Conservation (phyloP, 2,113 vertebrate genomes). For the Agelaius tricolor region DNA sequence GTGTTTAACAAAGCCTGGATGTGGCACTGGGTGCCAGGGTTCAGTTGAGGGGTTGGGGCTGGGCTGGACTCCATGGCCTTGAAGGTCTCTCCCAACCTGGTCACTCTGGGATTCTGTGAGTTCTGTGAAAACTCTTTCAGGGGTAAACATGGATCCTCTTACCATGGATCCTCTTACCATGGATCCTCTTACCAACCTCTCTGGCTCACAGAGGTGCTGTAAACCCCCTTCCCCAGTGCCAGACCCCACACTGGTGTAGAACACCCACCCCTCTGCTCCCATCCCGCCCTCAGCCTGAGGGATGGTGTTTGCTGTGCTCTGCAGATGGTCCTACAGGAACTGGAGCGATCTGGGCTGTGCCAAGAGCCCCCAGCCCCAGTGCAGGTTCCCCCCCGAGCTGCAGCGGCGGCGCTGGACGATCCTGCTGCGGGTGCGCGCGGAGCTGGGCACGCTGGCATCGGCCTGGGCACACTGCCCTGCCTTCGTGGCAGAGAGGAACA, state of each 20-base stretch:
- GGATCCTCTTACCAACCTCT: neutral
- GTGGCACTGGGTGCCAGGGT: too few relatives aligned
- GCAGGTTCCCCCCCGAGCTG: neutral
- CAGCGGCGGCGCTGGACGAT: neutral
- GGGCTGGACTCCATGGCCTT: too few relatives aligned
- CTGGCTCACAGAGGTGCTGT: neutral
- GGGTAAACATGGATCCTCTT: too few relatives aligned
- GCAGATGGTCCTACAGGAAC: neutral
- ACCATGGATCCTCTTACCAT: too few relatives aligned
- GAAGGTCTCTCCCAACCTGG: too few relatives aligned
- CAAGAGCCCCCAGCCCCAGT: neutral
- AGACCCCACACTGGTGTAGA: too few relatives aligned
- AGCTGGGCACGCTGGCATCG: constrained; percentile 34
- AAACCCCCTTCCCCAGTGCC: neutral
- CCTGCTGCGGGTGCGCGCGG: constrained; percentile 49
- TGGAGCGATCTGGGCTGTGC: constrained; percentile 56
- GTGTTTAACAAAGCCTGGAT: too few relatives aligned
- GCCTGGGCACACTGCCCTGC: constrained; percentile 28
- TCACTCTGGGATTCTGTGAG: too few relatives aligned
- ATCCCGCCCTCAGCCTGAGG: neutral
- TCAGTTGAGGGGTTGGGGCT: too few relatives aligned
- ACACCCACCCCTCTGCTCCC: neutral
- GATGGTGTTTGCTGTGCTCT: neutral
- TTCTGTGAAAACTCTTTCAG: neutral
- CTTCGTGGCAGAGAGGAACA: constrained; percentile 11